Evolutionary conservation across 2,113 vertebrate genomes (phyloP).

Genomic region (Podocnemis expansa): DNA sequence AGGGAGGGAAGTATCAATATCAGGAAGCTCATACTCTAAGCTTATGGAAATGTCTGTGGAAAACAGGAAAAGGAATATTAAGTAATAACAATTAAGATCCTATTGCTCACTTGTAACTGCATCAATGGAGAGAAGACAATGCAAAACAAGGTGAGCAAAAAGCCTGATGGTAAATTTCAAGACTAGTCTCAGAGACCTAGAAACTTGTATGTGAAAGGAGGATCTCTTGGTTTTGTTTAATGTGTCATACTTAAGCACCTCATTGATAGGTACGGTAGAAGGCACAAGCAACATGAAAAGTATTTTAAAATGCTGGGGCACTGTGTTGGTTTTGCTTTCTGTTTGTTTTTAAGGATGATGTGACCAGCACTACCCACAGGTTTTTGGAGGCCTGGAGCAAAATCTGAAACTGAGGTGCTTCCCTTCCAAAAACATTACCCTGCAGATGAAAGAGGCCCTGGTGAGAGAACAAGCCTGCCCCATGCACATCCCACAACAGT

Average conservation of each 20-base stretch:
- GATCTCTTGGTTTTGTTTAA: neutral
- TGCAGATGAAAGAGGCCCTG: neutral
- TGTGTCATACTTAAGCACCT: neutral
- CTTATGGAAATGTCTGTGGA: neutral
- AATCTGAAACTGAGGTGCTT: neutral
- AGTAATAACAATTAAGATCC: neutral
- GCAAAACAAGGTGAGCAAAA: neutral
- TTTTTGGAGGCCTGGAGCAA: neutral
- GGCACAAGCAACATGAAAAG: neutral
- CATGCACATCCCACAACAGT: no score
- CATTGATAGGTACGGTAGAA: neutral
- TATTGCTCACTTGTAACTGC: neutral
- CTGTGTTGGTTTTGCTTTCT: neutral
- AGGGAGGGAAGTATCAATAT: neutral
- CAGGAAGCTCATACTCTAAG: neutral
- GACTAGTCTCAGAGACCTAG: neutral
- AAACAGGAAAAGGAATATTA: neutral
- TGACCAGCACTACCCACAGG: neutral
- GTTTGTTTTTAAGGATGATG: neutral
- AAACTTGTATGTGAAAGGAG: neutral
- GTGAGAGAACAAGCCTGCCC: neutral
- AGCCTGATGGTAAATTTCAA: neutral
- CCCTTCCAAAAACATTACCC: neutral
- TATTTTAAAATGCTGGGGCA: neutral
- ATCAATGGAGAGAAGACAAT: neutral